Evolutionary conservation across 2,797 vertebrate species (phyloP).

Genomic region (Austrolebias charrua): DNA sequence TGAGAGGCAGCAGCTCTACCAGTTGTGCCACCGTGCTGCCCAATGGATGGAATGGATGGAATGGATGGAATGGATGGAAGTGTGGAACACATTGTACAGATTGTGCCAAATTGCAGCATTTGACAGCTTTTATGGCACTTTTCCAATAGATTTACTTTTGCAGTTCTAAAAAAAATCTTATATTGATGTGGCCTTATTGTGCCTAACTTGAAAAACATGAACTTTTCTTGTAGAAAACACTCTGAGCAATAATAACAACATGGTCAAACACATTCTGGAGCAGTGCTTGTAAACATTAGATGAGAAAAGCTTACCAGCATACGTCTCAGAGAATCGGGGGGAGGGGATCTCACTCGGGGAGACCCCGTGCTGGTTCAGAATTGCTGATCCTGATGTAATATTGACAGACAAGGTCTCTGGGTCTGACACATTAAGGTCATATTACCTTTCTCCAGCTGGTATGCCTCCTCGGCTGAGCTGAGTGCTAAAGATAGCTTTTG

Average conservation of each 20-base stretch:
- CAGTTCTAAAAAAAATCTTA: slow-evolving; percentile 58
- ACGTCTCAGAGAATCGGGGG: slow-evolving; percentile 27
- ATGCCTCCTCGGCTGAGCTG: slow-evolving; percentile 32
- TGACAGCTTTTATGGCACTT: slow-evolving; percentile 13
- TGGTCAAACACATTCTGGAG: slow-evolving; percentile 1
- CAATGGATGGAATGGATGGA: no score
- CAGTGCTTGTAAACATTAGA: slow-evolving; percentile 30
- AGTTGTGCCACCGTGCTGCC: no score
- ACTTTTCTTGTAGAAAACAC: background rate
- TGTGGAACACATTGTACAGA: slow-evolving; percentile 54
- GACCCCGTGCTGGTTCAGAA: slow-evolving; percentile 44
- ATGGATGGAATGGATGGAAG: no score
- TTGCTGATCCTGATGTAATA: slow-evolving; percentile 74
- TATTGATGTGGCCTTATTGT: slow-evolving; percentile 55
- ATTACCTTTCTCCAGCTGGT: slow-evolving; percentile 56
- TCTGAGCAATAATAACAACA: slow-evolving; percentile 2
- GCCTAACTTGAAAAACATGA: slow-evolving; percentile 17
- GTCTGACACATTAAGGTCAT: slow-evolving; percentile 80
- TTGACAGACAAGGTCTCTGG: slow-evolving; percentile 66
- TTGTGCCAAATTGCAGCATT: slow-evolving; percentile 28
- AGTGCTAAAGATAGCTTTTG: slow-evolving; percentile 69
- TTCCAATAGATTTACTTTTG: slow-evolving; percentile 35
- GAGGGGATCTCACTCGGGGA: background rate
- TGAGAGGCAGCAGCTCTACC: no score
- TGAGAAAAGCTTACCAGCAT: slow-evolving; percentile 26